Base-by-base conservation (phyloP, 2,888 invertebrate species). In the Leptothorax acervorum region DNA sequence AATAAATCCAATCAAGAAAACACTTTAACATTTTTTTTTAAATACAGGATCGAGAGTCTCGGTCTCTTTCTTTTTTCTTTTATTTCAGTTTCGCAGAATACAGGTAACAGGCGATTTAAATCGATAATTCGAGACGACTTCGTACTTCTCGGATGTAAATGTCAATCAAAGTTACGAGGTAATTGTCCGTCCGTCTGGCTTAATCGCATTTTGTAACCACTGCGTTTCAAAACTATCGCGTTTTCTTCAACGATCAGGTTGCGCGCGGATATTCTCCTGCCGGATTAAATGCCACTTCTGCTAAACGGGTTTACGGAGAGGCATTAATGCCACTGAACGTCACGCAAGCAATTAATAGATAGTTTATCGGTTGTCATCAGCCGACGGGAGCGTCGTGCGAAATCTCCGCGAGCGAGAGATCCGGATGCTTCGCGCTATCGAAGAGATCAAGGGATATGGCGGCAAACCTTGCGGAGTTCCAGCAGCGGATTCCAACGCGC, bases 351-450 rank as follows among this genome's bases (percentile, higher is more conserved):
- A 39, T 74, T 60, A 74, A 81, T 62, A 53, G 53, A 15, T 55
- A 31, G 31, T 78, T 63, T 62, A 89, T 89, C 76, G 78, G 62
- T 71, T 55, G 62, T 76, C 60, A 73, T 75, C 63, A 39, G 53
- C 62, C 45, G 42, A 39, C 85, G 45, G 23, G 23, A 57, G 4
- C 53, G 75, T 88, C 79, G 82, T 82, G 81, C 68, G 82, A 66
- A 86, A 79, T 89, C 42, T 9, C 83, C 57, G n/a, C 42, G 68
- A 71, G 73, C 75, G 78, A 65, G 63, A 83, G 86, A 86, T 88
- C 89, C 90, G 90, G 86, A 85, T 87, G 74, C 76, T 74, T 73
- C 51, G 48, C 12, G 51, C 53, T 15, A 65, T 57, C 35, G 53
- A 71, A 62, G 60, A 31, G 65, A 35, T 55, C 28, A 9, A 76